These are phyloP conservation scores for Leptinotarsa lineolata DNA, from an alignment of 1,140 invertebrate genomes.

Conservation along the genomic window DNA sequence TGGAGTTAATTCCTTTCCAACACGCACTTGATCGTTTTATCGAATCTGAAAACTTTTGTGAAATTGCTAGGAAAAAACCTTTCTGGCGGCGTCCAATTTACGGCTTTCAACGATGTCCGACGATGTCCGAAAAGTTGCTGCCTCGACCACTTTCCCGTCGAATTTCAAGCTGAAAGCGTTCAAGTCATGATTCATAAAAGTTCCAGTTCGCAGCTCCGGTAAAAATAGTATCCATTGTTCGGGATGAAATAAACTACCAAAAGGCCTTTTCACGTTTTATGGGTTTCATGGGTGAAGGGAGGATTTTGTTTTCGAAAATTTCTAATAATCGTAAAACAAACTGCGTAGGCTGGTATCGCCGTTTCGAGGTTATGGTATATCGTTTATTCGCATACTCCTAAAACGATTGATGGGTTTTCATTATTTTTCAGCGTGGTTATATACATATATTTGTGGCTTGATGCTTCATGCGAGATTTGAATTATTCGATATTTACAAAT, in stretches of 20 bases:
- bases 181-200: conserved; percentile 6
- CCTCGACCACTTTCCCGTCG: too few relatives aligned
- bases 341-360: neutral
- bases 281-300: neutral
- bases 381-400: neutral
- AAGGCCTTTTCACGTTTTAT: conserved; percentile 1
- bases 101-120: too few relatives aligned
- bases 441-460: neutral
- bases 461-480: neutral
- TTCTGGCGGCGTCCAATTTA: too few relatives aligned
- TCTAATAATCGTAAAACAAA: conserved; percentile 7
- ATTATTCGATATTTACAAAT: neutral
- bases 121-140: too few relatives aligned
- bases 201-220: neutral
- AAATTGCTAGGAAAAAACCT: too few relatives aligned
- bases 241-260: neutral
- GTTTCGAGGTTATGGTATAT: neutral
- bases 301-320: neutral
- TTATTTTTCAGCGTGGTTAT: neutral
- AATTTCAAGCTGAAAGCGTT: neutral
- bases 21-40: too few relatives aligned
- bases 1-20: too few relatives aligned
- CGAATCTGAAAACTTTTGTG: too few relatives aligned
- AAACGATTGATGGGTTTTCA: neutral
- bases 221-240: neutral